Base-by-base conservation (phyloP, 2,797 vertebrate species). In the Pantherophis alleghaniensis region DNA sequence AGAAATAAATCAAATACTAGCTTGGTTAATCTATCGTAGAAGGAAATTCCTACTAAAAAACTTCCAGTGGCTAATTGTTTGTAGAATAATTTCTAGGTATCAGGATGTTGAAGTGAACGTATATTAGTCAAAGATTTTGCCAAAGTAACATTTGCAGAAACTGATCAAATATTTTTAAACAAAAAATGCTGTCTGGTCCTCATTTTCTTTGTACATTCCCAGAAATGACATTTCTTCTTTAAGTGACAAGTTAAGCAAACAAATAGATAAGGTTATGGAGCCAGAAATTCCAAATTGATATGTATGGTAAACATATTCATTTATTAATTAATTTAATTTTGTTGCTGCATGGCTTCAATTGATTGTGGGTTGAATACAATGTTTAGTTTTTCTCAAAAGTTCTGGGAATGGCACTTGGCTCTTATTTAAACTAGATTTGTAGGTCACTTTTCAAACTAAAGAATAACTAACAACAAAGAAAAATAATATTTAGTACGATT, bases 41-140 rank as follows among this genome's bases (percentile, higher is more conserved):
- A 92, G 93, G 92, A 92, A 89, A 92, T 94, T 93, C 86, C 74
- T 93, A 1, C 94, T 92, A 92, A 94, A 95, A 86, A 92, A 88
- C 59, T 96, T 94, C 9, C 94, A 95, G 93, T 93, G 79, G 93
- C 14, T 92, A 92, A 89, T 42, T 56, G 94, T 91, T 86, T 26
- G 47, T 18, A 0, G 16, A 69, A 90, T 13, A 59, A 51, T 28
- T 53, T 47, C 10, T 63, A 59, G 32, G 32, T 86, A 57, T 88
- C 5, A 94, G 91, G 92, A 83, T 2, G 0, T 28, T 28, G 53
- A 93, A 96, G 86, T 69, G 4, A 24, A n/a, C 0, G 94, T 95
- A 94, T 69, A 93, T 26, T 42, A 55, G 26, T 83, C 7, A 2
- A 22, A n/a, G 83, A 93, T 42, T 91, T 92, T 93, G 69, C 16